Conservation (phyloP, 2,797 vertebrate species). For the Avahi laniger region DNA sequence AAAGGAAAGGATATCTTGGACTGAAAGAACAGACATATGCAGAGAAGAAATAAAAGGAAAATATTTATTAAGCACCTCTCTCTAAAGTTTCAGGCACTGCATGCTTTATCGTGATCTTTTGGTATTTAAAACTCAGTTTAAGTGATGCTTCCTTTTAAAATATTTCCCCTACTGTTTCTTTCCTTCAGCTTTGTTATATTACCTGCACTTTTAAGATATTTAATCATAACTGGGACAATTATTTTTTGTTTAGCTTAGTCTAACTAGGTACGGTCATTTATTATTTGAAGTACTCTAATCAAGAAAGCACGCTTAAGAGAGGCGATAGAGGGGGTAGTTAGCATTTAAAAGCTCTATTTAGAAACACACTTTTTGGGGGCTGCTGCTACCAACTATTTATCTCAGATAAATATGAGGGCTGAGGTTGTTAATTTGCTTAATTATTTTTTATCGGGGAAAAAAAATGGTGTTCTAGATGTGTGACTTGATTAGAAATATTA, state of each 20-base stretch:
- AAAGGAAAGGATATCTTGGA: background rate
- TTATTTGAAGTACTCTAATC: background rate
- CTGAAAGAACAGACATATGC: background rate
- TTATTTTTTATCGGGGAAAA: background rate
- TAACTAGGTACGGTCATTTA: background rate
- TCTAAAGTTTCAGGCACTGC: background rate
- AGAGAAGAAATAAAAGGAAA: background rate
- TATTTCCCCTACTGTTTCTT: rapidly evolving
- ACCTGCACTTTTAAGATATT: background rate
- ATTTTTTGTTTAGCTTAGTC: background rate
- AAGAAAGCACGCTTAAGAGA: background rate
- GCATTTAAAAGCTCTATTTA: background rate
- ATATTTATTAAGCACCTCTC: background rate
- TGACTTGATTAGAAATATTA: background rate
- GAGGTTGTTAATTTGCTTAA: background rate
- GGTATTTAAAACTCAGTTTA: background rate
- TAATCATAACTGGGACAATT: background rate
- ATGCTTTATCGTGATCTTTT: background rate
- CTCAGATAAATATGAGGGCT: background rate
- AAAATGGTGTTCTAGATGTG: background rate
- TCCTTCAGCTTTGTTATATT: background rate
- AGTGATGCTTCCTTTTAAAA: background rate
- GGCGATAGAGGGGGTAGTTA: background rate
- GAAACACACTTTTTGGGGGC: background rate
- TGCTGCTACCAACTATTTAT: background rate